phyloP scores from a whole-genome alignment of 2,888 invertebrate genomes.

The Rhagium mordax region DNA sequence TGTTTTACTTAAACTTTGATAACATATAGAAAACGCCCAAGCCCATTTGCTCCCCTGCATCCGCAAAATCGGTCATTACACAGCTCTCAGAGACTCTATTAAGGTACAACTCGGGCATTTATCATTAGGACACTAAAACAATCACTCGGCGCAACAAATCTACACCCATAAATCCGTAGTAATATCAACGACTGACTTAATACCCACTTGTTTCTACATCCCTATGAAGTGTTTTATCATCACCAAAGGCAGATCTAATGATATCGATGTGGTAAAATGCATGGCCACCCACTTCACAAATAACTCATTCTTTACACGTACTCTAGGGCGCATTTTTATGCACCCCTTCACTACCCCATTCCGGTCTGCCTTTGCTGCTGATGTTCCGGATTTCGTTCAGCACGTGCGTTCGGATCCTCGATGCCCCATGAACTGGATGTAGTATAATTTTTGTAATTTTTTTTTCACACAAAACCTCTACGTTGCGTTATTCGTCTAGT shows the following conservation, averaged over 20 bases:
- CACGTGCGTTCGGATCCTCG: slow-evolving; percentile 30
- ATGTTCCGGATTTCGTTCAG: slow-evolving; percentile 38
- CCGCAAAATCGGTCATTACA: neutral
- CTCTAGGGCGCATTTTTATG: slow-evolving; percentile 41
- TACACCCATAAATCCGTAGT: slow-evolving; percentile 18
- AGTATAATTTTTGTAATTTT: too few species aligned
- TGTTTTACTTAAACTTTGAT: too few species aligned
- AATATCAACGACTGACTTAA: slow-evolving; percentile 2
- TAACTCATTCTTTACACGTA: slow-evolving; percentile 43
- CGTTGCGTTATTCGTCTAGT: too few species aligned
- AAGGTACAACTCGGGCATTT: neutral
- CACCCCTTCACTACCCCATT: slow-evolving; percentile 31
- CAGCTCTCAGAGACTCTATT: neutral
- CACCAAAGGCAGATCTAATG: slow-evolving; percentile 16
- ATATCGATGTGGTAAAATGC: slow-evolving; percentile 30
- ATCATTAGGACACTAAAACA: neutral
- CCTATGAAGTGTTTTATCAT: slow-evolving; percentile 25
- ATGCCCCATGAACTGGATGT: neutral
- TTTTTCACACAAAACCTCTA: too few species aligned
- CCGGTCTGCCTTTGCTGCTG: slow-evolving; percentile 30
- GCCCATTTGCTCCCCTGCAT: neutral
- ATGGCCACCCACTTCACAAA: slow-evolving; percentile 18
- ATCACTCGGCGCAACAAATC: neutral
- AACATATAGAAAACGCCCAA: neutral
- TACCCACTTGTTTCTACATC: slow-evolving; percentile 28